Evolutionary conservation across 2,113 vertebrate species (phyloP).

Genomic region (Phalacrocorax pelagicus): DNA sequence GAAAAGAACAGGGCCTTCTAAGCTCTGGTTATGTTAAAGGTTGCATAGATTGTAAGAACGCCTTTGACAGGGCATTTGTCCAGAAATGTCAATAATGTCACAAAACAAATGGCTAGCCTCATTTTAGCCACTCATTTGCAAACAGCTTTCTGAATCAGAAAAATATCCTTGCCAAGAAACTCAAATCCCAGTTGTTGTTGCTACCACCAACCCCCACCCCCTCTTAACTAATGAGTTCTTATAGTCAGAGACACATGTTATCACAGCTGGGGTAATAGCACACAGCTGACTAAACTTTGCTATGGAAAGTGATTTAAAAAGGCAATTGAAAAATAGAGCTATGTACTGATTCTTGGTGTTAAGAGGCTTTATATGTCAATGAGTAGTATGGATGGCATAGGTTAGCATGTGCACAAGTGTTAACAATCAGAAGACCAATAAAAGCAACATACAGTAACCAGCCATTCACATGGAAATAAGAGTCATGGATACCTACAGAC

Average conservation of each 20-base stretch:
- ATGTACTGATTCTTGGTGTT: background rate
- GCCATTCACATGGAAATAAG: background rate
- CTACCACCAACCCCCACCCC: too few relatives aligned
- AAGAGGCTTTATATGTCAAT: background rate
- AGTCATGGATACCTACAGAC: background rate
- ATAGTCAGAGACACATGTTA: background rate
- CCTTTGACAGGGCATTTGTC: background rate
- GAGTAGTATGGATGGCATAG: background rate
- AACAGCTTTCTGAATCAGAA: background rate
- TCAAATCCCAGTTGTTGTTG: background rate
- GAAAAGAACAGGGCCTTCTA: background rate
- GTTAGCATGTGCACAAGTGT: background rate
- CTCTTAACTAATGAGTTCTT: background rate
- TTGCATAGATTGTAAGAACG: background rate
- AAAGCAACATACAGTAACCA: background rate
- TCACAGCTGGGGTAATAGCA: background rate
- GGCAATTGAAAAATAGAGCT: background rate
- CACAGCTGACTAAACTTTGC: background rate
- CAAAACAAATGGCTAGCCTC: background rate
- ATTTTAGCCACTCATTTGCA: background rate
- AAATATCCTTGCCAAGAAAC: background rate
- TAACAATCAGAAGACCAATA: background rate
- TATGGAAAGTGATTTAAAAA: background rate
- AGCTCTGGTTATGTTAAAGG: background rate
- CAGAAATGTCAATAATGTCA: background rate